Evolutionary conservation across 2,888 invertebrate genomes (phyloP).

Genomic region (Operophtera brumata): DNA sequence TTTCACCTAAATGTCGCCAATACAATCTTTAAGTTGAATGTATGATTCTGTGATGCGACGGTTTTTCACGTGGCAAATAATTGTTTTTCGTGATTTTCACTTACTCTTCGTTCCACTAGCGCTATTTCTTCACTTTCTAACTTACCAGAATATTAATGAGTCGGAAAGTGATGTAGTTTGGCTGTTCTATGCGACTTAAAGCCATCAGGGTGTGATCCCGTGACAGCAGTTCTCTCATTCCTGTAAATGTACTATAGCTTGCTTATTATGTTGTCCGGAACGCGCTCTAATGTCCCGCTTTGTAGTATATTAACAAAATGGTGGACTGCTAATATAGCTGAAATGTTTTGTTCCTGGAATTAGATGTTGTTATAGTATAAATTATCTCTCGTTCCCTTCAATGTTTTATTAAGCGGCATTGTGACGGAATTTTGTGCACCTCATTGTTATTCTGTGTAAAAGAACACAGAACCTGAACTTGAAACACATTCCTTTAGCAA

Average conservation of each 20-base stretch:
- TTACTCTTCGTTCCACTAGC: too few species aligned
- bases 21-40: too few species aligned
- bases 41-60: too few species aligned
- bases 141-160: too few species aligned
- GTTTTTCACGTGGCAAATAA: too few species aligned
- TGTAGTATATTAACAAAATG: conserved; percentile 58
- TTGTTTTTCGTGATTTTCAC: too few species aligned
- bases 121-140: too few species aligned
- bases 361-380: conserved; percentile 21
- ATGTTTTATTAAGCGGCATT: conserved; percentile 1
- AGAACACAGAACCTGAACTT: not conserved
- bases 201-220: too few species aligned
- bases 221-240: too few species aligned
- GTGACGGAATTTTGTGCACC: not conserved
- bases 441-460: not conserved
- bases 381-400: conserved; percentile 5
- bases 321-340: conserved; percentile 47
- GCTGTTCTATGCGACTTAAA: too few species aligned
- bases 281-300: conserved; percentile 57
- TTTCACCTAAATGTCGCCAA: too few species aligned
- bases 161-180: too few species aligned
- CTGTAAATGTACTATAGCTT: not conserved
- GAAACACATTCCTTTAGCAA: not conserved
- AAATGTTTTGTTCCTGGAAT: conserved; percentile 31
- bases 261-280: conserved; percentile 10